Conservation (phyloP, 2,888 invertebrate genomes). For the Sialis lutaria region DNA sequence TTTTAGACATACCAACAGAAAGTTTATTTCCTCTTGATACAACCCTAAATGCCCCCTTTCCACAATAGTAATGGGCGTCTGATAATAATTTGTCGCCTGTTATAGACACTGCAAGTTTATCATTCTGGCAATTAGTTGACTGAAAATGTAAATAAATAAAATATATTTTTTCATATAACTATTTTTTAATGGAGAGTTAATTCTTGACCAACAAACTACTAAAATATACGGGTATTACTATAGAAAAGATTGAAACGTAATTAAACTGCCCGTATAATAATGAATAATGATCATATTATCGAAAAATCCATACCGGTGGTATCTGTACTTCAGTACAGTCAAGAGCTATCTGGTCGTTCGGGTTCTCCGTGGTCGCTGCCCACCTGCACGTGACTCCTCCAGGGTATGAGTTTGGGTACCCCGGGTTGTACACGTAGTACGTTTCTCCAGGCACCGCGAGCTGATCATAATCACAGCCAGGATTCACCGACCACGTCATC, state of each 20-base stretch:
- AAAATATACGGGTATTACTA: not conserved
- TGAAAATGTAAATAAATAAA: conserved; percentile 16
- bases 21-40: conserved; percentile 17
- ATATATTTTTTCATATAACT: no score
- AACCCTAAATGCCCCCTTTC: conserved; percentile 22
- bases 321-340: conserved; percentile 28
- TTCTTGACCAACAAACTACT: no score
- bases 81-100: conserved; percentile 27
- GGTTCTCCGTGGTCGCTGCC: conserved; percentile 22
- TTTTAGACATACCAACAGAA: conserved; percentile 15
- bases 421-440: conserved; percentile 29
- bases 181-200: no score
- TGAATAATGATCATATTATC: not conserved
- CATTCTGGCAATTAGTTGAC: conserved; percentile 27
- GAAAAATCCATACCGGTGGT: conserved; percentile 26
- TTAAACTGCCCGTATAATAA: not conserved
- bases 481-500: conserved; percentile 17
- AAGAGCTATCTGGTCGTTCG: conserved; percentile 27
- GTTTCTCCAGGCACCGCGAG: conserved; percentile 19
- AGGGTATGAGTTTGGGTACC: conserved; percentile 29
- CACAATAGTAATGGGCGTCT: conserved; percentile 35
- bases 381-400: conserved; percentile 29
- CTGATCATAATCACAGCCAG: conserved; percentile 28
- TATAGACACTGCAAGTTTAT: conserved; percentile 31
- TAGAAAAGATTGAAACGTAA: not conserved